These are phyloP conservation scores for Rugalucina vietnamica DNA, from an alignment of 2,888 invertebrate species.

Conservation along the genomic window DNA sequence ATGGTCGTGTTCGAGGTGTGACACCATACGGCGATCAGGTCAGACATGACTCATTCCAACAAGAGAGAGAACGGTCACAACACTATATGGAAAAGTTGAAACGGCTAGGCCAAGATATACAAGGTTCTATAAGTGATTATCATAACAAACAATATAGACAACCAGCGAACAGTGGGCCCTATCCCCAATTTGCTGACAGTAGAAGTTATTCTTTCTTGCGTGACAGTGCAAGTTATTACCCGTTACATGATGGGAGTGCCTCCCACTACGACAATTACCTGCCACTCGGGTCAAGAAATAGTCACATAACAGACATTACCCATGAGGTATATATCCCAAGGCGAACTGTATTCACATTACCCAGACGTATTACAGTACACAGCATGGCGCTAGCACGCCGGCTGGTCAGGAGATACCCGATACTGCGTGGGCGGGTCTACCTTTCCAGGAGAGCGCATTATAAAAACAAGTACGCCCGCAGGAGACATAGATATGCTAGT, in stretches of 20 bases:
- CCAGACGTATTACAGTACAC: conserved; percentile 49
- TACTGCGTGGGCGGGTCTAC: conserved; percentile 47
- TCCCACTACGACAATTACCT: too few relatives aligned
- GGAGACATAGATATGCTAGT: conserved; percentile 26
- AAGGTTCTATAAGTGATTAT: not conserved
- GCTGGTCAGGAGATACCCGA: conserved; percentile 44
- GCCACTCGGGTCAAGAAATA: too few relatives aligned
- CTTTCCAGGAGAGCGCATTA: conserved; percentile 41
- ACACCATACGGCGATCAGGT: not conserved
- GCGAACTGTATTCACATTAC: not conserved
- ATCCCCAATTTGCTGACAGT: too few relatives aligned
- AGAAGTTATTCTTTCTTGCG: too few relatives aligned
- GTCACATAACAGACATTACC: not conserved
- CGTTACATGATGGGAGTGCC: too few relatives aligned
- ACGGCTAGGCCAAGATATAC: not conserved
- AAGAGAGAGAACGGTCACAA: not conserved
- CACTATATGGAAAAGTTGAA: not conserved
- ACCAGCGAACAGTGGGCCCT: not conserved
- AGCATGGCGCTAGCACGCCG: conserved; percentile 41
- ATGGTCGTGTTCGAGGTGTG: not conserved
- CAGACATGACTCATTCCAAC: not conserved
- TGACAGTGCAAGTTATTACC: too few relatives aligned
- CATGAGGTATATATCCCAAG: not conserved
- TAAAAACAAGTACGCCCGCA: conserved; percentile 7
- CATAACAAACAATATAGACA: not conserved